Evolutionary conservation across 2,113 vertebrate genomes (phyloP), one percentile per base, ranked within the genome.

Genomic region (Python bivittatus): DNA sequence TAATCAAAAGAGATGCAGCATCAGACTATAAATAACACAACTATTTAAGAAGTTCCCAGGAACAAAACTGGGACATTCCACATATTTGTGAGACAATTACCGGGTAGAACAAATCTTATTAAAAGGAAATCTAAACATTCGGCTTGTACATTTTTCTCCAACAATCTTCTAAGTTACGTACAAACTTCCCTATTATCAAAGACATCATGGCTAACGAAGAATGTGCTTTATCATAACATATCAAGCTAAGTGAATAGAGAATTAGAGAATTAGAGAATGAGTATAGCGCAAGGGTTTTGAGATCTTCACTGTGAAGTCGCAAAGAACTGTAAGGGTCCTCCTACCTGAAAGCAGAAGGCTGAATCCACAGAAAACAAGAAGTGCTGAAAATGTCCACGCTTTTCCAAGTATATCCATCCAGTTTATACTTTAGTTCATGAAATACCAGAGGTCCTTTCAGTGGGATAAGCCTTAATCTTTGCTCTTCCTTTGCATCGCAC

Each of bases 331-430:
- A 96, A 56, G 4, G 92, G 5, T 48, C 48, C 22, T 12, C 97
- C 97, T 98, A 98, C 98, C 98, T 97, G 97, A 97, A 97, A 98
- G 96, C 64, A 98, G 92, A 91, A 98, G 90, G 95, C 97, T 96
- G 94, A 97, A 96, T 95, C 96, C 97, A 79, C 23, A 98, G 91
- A 98, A 95, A 95, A 97, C 83, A 85, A 97, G 95, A 91, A 95
- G 93, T 91, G 97, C 97, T 97, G 98, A 96, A 97, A 64, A 97
- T 96, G 96, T 97, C 97, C 97, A 98, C 98, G 96, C 94, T 97
- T 97, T 96, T 96, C 97, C 94, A 92, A 93, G 94, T 97, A 92
- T 96, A 98, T 97, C 98, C 98, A 98, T 98, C 96, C 97, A 98
- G 96, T 96, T 97, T 96, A 93, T 95, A 84, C 95, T 94, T 94